These are phyloP conservation scores for Acronicta aceris DNA, from an alignment of 2,888 invertebrate species.

Conservation along the genomic window DNA sequence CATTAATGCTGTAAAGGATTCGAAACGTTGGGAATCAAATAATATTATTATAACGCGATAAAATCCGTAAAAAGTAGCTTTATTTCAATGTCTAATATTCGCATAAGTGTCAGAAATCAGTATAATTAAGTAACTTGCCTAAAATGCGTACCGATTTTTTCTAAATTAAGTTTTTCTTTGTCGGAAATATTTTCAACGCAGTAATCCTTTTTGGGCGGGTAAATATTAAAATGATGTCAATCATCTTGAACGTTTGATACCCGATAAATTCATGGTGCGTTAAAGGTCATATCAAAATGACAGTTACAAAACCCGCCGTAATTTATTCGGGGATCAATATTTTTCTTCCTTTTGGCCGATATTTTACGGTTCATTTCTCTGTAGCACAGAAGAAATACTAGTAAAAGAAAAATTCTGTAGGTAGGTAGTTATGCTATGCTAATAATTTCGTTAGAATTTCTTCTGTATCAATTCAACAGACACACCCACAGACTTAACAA, in stretches of 20 bases:
- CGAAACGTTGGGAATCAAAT: no score
- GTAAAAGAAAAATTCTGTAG: no score
- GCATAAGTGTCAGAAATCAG: no score
- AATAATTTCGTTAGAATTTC: no score
- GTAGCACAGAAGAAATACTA: no score
- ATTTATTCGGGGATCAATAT: constrained; percentile 19
- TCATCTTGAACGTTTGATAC: constrained; percentile 28
- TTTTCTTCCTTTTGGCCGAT: background rate
- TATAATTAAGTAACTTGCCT: no score
- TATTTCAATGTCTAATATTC: no score
- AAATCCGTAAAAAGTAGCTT: no score
- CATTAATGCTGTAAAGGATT: no score
- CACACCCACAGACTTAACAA: background rate
- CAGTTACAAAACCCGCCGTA: constrained; percentile 16
- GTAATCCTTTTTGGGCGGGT: background rate
- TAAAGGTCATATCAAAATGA: constrained; percentile 18
- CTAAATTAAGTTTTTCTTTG: no score
- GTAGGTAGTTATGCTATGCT: background rate
- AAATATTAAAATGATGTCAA: constrained; percentile 42
- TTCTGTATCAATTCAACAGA: no score
- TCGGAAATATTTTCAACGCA: constrained; percentile 10
- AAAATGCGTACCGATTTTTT: background rate
- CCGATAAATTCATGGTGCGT: constrained; percentile 2
- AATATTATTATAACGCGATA: no score
- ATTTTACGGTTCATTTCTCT: background rate